Evolutionary conservation across 2,888 invertebrate species (phyloP).

Genomic region (Strigamia maritima): DNA sequence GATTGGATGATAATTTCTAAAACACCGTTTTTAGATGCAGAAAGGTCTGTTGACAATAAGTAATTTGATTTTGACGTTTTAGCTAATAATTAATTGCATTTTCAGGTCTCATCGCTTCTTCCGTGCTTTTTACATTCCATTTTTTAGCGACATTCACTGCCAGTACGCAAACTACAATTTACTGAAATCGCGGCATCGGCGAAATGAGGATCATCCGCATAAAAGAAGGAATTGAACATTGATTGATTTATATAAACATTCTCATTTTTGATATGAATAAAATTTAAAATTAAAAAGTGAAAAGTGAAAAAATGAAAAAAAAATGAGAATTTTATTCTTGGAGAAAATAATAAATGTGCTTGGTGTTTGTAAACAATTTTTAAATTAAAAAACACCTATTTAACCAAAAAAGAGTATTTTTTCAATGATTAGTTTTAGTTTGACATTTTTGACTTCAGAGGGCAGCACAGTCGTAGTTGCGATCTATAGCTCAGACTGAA

Average conservation of each 20-base stretch:
- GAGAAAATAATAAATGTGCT: no score
- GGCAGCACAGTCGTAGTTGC: neutral
- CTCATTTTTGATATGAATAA: neutral
- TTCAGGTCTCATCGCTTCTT: slow-evolving; percentile 49
- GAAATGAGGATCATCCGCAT: neutral
- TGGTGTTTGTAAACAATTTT: no score
- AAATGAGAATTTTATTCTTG: no score
- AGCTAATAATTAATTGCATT: no score
- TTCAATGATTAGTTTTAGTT: no score
- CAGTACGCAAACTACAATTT: slow-evolving; percentile 46
- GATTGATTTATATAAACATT: no score
- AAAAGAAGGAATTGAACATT: neutral
- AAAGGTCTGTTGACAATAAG: slow-evolving; percentile 44
- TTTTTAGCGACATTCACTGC: slow-evolving; percentile 47
- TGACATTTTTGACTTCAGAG: neutral
- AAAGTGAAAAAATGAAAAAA: no score
- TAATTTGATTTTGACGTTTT: no score
- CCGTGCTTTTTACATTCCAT: slow-evolving; percentile 56
- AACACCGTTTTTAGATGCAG: slow-evolving; percentile 51
- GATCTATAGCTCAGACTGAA: neutral
- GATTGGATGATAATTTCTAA: slow-evolving; percentile 52
- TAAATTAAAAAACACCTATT: no score
- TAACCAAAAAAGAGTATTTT: no score
- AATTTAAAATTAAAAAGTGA: neutral
- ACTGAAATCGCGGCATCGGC: slow-evolving; percentile 38